phyloP scores from a whole-genome alignment of 2,888 invertebrate genomes.

The Eugnorisma glareosa region DNA sequence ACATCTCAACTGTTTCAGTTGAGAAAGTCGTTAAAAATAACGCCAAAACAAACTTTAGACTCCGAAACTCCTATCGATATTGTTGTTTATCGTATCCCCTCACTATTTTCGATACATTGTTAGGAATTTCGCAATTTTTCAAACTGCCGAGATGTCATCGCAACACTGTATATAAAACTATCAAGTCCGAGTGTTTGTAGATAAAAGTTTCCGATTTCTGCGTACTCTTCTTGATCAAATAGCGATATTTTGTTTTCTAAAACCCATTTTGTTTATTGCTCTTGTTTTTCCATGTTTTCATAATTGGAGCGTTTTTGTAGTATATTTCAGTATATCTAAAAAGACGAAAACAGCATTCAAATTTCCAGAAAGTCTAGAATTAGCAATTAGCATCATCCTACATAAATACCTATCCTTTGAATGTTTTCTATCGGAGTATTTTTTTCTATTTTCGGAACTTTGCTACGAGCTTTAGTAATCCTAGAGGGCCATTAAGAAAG shows the following conservation, averaged over 20 bases:
- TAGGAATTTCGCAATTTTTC: slow-evolving; percentile 70
- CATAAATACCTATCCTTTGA: background rate
- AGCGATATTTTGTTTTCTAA: background rate
- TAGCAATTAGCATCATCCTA: background rate
- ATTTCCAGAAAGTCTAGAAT: background rate
- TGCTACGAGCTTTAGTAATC: background rate
- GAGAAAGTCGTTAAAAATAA: background rate
- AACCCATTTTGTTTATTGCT: background rate
- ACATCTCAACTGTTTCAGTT: background rate
- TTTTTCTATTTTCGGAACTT: background rate
- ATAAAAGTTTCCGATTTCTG: slow-evolving; percentile 42
- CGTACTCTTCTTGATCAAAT: slow-evolving; percentile 25
- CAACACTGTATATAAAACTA: slow-evolving; percentile 58
- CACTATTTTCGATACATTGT: slow-evolving; percentile 62
- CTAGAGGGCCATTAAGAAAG: background rate
- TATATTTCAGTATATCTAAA: background rate
- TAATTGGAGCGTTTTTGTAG: background rate
- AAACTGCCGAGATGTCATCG: slow-evolving; percentile 65
- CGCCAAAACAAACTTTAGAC: no score
- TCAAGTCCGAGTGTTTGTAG: slow-evolving; percentile 37
- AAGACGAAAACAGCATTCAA: background rate
- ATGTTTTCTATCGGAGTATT: background rate
- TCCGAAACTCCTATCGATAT: slow-evolving; percentile 36
- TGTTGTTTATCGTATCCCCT: slow-evolving; percentile 34
- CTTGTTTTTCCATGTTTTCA: slow-evolving; percentile 2